Evolutionary conservation across 2,797 vertebrate genomes (phyloP).

Genomic region (Melanotaenia pygmaea): DNA sequence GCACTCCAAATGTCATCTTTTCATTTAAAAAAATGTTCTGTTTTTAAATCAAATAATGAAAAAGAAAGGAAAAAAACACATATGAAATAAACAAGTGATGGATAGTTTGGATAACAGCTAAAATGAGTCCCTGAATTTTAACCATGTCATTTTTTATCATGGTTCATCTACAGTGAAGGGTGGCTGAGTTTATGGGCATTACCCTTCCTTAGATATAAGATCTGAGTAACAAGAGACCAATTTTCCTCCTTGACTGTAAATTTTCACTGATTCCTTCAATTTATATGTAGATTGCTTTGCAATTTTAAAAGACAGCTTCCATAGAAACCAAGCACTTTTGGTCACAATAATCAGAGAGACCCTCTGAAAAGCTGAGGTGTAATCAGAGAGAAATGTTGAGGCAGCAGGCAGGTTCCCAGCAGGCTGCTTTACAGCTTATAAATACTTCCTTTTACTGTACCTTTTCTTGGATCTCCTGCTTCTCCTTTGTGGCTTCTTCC

Average conservation of each 20-base stretch:
- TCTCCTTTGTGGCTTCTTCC: slow-evolving; percentile 94
- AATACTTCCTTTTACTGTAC: slow-evolving; percentile 84
- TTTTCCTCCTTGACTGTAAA: slow-evolving; percentile 38
- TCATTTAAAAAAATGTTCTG: slow-evolving; percentile 2
- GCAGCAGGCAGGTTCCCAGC: slow-evolving; percentile 42
- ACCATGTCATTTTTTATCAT: slow-evolving; percentile 8
- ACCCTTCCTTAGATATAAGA: slow-evolving; percentile 37
- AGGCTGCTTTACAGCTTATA: slow-evolving; percentile 40
- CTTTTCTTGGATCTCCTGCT: slow-evolving; percentile 98
- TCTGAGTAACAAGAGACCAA: slow-evolving; percentile 27
- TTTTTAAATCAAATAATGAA: slow-evolving; percentile 24
- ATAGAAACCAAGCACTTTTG: slow-evolving; percentile 41
- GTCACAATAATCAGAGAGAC: slow-evolving; percentile 65
- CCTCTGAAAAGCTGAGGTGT: slow-evolving; percentile 50
- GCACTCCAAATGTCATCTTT: not conserved
- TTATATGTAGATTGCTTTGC: slow-evolving; percentile 64
- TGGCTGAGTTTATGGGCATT: slow-evolving; percentile 18
- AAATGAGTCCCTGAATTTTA: slow-evolving; percentile 13
- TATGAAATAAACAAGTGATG: slow-evolving; percentile 6
- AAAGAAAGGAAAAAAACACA: slow-evolving; percentile 17
- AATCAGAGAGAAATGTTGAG: slow-evolving; percentile 63
- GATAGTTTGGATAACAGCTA: slow-evolving; percentile 6
- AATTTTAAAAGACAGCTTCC: slow-evolving; percentile 35
- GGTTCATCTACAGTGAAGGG: slow-evolving; percentile 9
- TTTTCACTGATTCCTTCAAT: slow-evolving; percentile 52